Conservation (phyloP, 2,797 vertebrate species). For the Epinephelus awoara region DNA sequence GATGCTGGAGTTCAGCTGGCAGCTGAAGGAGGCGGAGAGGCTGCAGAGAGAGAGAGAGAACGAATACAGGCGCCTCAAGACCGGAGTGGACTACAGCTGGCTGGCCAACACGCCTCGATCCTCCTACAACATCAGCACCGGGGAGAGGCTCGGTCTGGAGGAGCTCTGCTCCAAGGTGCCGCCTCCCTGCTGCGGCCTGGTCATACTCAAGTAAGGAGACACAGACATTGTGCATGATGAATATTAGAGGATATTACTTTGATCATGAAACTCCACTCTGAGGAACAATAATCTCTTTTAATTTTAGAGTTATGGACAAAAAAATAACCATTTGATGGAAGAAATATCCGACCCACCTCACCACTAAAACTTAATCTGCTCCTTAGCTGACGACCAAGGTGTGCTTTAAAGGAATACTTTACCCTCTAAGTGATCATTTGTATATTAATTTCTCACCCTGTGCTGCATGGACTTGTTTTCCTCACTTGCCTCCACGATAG, state of each 20-base stretch:
- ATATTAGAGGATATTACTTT: not conserved
- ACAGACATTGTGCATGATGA: not conserved
- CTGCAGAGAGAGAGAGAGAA: slow-evolving; percentile 90
- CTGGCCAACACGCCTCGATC: slow-evolving; percentile 89
- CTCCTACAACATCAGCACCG: slow-evolving; percentile 89
- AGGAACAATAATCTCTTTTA: not conserved
- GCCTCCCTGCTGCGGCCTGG: slow-evolving; percentile 92
- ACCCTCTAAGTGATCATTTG: not conserved
- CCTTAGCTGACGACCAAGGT: not conserved
- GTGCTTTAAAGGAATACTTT: not conserved
- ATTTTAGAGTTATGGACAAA: not conserved
- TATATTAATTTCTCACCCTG: too few relatives aligned
- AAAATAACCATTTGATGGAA: not conserved
- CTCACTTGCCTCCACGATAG: too few relatives aligned
- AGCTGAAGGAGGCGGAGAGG: slow-evolving; percentile 93
- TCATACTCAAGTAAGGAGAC: slow-evolving; percentile 91
- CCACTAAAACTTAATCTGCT: not conserved
- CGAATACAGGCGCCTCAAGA: slow-evolving; percentile 89
- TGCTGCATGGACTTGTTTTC: too few relatives aligned
- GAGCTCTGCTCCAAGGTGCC: slow-evolving; percentile 93
- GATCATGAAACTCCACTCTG: not conserved
- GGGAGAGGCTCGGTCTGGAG: slow-evolving; percentile 91
- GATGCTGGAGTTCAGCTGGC: slow-evolving; percentile 97
- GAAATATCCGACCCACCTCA: not conserved
- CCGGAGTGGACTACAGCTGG: slow-evolving; percentile 97